These are phyloP conservation scores for Pipra filicauda DNA, from an alignment of 2,113 vertebrate species.

Conservation along the genomic window DNA sequence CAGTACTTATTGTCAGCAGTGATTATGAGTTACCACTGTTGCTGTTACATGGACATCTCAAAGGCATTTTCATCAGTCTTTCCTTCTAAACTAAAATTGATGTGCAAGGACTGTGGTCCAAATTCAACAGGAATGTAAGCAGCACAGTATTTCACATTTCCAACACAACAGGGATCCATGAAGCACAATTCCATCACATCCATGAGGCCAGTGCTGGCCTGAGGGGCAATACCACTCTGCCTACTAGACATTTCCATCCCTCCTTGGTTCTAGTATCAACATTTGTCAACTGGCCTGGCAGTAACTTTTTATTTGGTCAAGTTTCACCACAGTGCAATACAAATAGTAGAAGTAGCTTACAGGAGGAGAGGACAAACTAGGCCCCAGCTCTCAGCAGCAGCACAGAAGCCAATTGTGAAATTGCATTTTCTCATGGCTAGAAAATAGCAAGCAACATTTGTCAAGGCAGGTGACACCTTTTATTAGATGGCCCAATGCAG, in stretches of 20 bases:
- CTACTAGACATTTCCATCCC: neutral
- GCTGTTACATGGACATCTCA: neutral
- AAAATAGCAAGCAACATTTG: neutral
- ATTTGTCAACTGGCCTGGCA: neutral
- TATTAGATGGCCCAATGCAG: neutral
- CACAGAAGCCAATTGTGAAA: neutral
- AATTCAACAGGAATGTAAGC: neutral
- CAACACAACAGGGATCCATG: neutral
- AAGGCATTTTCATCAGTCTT: neutral
- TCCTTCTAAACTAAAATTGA: neutral
- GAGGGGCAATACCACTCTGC: neutral
- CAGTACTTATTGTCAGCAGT: neutral
- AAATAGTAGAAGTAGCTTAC: neutral
- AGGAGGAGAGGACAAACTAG: neutral
- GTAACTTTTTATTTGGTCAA: neutral
- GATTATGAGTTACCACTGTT: neutral
- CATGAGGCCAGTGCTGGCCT: neutral
- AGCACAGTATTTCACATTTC: neutral
- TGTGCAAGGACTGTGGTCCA: neutral
- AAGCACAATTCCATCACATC: neutral
- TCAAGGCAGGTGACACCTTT: neutral
- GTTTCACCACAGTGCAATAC: neutral
- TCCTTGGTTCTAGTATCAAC: neutral
- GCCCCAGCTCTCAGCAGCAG: neutral
- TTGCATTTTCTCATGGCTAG: neutral